Base-by-base conservation (phyloP, 2,888 invertebrate species). In the Caenorhabditis sinica region DNA sequence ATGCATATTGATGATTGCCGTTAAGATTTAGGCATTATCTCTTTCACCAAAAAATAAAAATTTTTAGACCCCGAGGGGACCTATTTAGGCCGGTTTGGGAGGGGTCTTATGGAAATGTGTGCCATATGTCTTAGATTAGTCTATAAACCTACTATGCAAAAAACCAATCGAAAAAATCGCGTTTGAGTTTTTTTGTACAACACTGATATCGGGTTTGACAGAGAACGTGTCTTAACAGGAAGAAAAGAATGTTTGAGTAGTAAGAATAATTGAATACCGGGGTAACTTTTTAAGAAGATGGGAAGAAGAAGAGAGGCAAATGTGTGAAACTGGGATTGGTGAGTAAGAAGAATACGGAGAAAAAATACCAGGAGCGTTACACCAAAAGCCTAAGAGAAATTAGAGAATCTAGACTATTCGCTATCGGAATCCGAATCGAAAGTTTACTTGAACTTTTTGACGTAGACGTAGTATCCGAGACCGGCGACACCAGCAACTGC, bases 381-480 rank as follows among this genome's bases (percentile, higher is more conserved):
- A 45, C 17, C 15, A 40, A 23, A 66, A 51, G 53, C 40, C 51
- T 56, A 75, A 40, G 8, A 45, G 13, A 25, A 68, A 17, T 2
- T 2, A n/a, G 56, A 49, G 15, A 51, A 63, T 49, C 77, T 77
- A 81, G 43, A 43, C 68, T 72, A 73, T 66, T 15, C 73, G 60
- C 66, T 60, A 69, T 28, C 11, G 20, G 15, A 36, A 28, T 28
- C 17, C 30, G n/a, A 33, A 40, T 28, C 20, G 8, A n/a, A 23
- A 49, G 30, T 73, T 73, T 77, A 73, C 73, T 84, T 84, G 61
- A 81, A 81, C 49, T 81, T 81, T 43, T 74, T 81, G 13, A 79
- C 69, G 65, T 86, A 86, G n/a, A 86, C 79, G 68, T 84, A 86
- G 72, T 82, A 86, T 40, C 84, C 86, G 28, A 86, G 68, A 56